phyloP scores from a whole-genome alignment of 2,888 invertebrate species.

The Suillia variegata region DNA sequence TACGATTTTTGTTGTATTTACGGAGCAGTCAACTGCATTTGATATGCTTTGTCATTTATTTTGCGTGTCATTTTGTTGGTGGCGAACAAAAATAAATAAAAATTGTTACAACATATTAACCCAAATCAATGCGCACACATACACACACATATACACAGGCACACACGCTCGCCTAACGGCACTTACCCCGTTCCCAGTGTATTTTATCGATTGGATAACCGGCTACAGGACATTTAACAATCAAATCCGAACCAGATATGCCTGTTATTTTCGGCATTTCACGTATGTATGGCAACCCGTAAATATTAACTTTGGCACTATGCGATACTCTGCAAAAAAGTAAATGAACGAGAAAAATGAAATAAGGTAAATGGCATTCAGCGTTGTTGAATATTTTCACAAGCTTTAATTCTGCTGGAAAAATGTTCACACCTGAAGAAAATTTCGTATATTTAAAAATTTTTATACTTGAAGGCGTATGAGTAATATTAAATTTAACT shows the following conservation, averaged over 20 bases:
- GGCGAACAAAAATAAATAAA: too few species aligned
- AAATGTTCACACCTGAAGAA: too few species aligned
- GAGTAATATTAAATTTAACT: too few species aligned
- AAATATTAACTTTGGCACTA: conserved; percentile 85
- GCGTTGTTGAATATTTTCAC: too few species aligned
- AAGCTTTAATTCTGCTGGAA: too few species aligned
- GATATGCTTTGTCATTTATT: conserved; percentile 1
- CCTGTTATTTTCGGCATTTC: conserved; percentile 89
- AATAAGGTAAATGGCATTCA: not conserved
- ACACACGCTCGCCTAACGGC: not conserved
- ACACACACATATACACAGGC: too few species aligned
- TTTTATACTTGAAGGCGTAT: not conserved
- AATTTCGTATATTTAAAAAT: conserved; percentile 13
- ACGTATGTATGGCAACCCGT: conserved; percentile 83
- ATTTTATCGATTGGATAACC: conserved; percentile 87
- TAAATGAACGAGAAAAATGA: conserved; percentile 26
- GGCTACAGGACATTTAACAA: conserved; percentile 87
- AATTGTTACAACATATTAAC: too few species aligned
- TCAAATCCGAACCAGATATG: conserved; percentile 81
- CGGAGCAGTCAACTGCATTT: not conserved
- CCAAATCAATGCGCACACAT: too few species aligned
- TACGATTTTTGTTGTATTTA: too few species aligned
- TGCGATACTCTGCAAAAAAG: conserved; percentile 67
- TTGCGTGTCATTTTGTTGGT: too few species aligned
- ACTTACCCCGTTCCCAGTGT: conserved; percentile 87